phyloP scores from a whole-genome alignment of 2,113 vertebrate genomes.

The Sardina pilchardus region DNA sequence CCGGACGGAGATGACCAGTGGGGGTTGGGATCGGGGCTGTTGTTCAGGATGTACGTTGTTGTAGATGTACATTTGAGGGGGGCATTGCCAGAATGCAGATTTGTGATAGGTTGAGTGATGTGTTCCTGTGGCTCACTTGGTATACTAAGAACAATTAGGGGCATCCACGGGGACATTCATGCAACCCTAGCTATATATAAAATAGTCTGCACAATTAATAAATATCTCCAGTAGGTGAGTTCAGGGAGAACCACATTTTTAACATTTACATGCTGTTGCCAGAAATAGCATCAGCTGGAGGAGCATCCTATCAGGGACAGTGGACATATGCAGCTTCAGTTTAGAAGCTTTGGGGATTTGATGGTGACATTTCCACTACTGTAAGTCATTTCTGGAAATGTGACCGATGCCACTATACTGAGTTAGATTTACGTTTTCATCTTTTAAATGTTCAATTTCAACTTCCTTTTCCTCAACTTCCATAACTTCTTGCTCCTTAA shows the following conservation, averaged over 20 bases:
- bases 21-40: not conserved
- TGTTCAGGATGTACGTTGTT: not conserved
- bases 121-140: too few species aligned
- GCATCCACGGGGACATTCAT: too few species aligned
- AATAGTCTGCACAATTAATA: not conserved
- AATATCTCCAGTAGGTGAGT: not conserved
- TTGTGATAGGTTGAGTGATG: not conserved
- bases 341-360: too few species aligned
- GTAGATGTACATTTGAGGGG: not conserved
- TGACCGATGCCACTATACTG: not conserved
- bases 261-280: not conserved
- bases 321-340: not conserved
- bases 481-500: not conserved
- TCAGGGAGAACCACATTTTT: not conserved
- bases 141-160: too few species aligned
- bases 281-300: not conserved
- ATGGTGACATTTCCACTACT: too few species aligned
- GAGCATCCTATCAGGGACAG: not conserved
- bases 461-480: not conserved
- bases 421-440: not conserved
- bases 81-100: not conserved
- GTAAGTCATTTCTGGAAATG: not conserved
- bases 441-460: not conserved
- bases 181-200: too few species aligned
- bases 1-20: not conserved